Evolutionary conservation across 2,888 invertebrate species (phyloP).

Genomic region (Flexamia atlantica): DNA sequence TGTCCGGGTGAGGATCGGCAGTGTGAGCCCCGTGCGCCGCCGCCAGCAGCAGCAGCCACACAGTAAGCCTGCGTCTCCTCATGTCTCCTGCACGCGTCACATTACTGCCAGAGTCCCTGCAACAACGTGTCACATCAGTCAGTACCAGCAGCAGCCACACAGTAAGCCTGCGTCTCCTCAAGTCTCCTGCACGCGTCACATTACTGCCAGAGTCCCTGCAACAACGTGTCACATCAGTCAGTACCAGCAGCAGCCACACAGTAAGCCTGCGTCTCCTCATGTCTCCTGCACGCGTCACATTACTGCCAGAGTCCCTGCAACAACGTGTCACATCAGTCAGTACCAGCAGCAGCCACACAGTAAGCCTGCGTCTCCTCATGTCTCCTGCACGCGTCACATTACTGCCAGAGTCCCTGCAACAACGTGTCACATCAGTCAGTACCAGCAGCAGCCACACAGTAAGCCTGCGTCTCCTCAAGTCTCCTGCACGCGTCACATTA

Average conservation of each 20-base stretch:
- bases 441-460: constrained; percentile 1
- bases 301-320: constrained; percentile 10
- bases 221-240: neutral
- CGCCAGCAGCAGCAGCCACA: constrained; percentile 62
- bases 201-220: constrained; percentile 41
- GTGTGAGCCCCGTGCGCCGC: constrained; percentile 60
- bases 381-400: constrained; percentile 44
- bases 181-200: constrained; percentile 40
- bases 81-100: constrained; percentile 53
- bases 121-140: neutral
- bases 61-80: constrained; percentile 62
- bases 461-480: constrained; percentile 35
- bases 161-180: constrained; percentile 56
- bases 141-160: constrained; percentile 23
- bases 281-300: constrained; percentile 13
- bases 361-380: constrained; percentile 50
- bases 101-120: constrained; percentile 46
- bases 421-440: neutral
- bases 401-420: constrained; percentile 29
- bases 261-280: constrained; percentile 42
- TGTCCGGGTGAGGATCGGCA: constrained; percentile 61
- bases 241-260: neutral
- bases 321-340: neutral
- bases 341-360: neutral
- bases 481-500: constrained; percentile 19